Base-by-base conservation (phyloP, 2,797 vertebrate genomes). In the Ctenochaetus hawaiiensis region DNA sequence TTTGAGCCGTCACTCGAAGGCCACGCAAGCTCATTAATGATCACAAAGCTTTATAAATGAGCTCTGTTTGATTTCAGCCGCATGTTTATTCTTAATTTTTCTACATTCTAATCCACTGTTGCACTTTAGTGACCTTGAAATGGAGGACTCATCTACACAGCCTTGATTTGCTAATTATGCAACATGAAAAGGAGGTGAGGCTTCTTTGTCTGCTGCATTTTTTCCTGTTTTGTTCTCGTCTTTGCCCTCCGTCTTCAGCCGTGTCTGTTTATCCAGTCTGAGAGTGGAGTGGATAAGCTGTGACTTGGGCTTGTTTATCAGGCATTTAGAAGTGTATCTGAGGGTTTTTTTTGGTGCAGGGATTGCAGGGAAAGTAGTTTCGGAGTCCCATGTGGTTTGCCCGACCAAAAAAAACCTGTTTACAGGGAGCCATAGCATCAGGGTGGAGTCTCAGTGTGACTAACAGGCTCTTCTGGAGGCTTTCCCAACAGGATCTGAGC, bases 161-260 rank as follows among this genome's bases (percentile, higher is more conserved):
- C 72, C 82, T 72, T 78, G 78, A 83, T 87, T 75, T 68, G 48
- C 34, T 71, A 85, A 85, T 89, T 79, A 81, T 75, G 66, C 58
- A 10, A 39, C 73, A 69, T 49, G 52, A 79, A 70, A 73, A 58
- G 11, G n/a, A 82, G 47, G 59, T 30, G 56, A 77, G 20, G 12
- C 51, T 44, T 49, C 12, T 47, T 45, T 18, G 37, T 71, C 30
- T 43, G 26, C 17, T 44, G 7, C 37, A 4, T 76, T 51, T 76
- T 51, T 62, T 47, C 14, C 10, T 45, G 37, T 56, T 53, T 53
- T 1, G 13, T 22, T 58, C 52, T 43, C 26, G 20, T 44, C 72
- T 52, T 66, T 51, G n/a, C 6, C 23, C 61, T 81, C 41, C 9
- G 11, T 61, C 70, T 65, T 77, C 60, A 51, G 39, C n/a, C 11